Conservation (phyloP, 1,140 invertebrate genomes). For the Ectropis grisescens region DNA sequence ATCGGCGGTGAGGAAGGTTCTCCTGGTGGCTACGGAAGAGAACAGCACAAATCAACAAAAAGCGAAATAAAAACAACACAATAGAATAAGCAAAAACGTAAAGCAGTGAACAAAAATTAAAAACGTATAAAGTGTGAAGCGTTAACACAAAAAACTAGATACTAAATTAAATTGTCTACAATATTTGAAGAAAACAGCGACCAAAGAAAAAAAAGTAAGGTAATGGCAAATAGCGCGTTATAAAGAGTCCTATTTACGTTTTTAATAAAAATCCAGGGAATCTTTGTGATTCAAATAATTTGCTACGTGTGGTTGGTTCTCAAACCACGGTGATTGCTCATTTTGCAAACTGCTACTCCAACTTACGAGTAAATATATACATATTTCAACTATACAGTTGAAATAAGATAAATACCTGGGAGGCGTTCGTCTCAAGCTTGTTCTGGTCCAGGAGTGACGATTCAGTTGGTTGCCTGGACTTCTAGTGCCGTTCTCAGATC, state of each 20-base stretch:
- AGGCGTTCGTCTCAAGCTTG: conserved; percentile 80
- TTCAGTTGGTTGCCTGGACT: conserved; percentile 73
- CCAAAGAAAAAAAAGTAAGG: too few relatives aligned
- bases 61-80: conserved; percentile 27
- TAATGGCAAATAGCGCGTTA: too few relatives aligned
- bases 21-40: conserved; percentile 74
- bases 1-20: conserved; percentile 77
- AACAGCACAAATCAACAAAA: conserved; percentile 37
- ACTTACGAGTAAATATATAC: neutral
- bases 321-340: too few relatives aligned
- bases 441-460: conserved; percentile 82
- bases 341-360: neutral
- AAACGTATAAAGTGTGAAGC: too few relatives aligned
- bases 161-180: too few relatives aligned
- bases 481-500: conserved; percentile 51
- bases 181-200: too few relatives aligned
- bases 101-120: conserved; percentile 8
- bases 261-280: too few relatives aligned
- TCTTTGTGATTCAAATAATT: too few relatives aligned
- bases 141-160: too few relatives aligned
- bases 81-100: conserved; percentile 10
- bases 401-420: conserved; percentile 70
- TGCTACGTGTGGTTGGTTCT: too few relatives aligned
- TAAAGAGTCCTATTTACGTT: too few relatives aligned
- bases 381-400: too few relatives aligned